Evolutionary conservation across 2,113 vertebrate genomes (phyloP), one percentile per base, ranked within the genome.

Genomic region (Anolis carolinensis): DNA sequence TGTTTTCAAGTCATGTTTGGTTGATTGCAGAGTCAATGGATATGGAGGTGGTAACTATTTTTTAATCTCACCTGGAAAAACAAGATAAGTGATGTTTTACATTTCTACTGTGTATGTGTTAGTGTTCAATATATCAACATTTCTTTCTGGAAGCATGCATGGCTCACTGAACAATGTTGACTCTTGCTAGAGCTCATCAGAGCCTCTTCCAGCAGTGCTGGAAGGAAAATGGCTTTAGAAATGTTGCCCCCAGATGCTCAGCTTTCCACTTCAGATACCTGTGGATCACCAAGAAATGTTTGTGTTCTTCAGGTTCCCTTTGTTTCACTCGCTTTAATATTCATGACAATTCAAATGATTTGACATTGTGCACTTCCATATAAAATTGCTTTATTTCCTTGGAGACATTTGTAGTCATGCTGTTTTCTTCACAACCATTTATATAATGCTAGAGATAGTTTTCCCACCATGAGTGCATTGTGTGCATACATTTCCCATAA

Each of bases 341-440:
- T 68, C 62, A 5, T 59, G n/a, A 2, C 39, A 16, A 72, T 2
- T 73, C 72, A 55, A 80, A 55, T 5, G 21, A 0, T 83, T 87
- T 81, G 85, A 39, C 70, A 23, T 48, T 74, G 62, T 21, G 25
- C 14, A 77, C 6, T 65, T 79, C 89, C 81, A 75, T 27, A 86
- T 88, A 23, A 82, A 83, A 84, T 32, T 68, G 77, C 27, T 39
- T 80, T 44, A 44, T 84, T 88, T 74, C 59, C 77, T 55, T 11
- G 27, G 87, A 68, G 82, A 44, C 27, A 3, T 80, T 36, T 18
- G 3, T n/a, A 62, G 6, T 18, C 68, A 2, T 5, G 23, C 76
- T 79, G 39, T 67, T 84, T 79, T n/a, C 39, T 34, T 52, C n/a
- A 65, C 59, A 72, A 52, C 25, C 34, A 39, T 39, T 75, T 39